phyloP scores from a whole-genome alignment of 2,113 vertebrate species.

The Lasiurus cinereus region DNA sequence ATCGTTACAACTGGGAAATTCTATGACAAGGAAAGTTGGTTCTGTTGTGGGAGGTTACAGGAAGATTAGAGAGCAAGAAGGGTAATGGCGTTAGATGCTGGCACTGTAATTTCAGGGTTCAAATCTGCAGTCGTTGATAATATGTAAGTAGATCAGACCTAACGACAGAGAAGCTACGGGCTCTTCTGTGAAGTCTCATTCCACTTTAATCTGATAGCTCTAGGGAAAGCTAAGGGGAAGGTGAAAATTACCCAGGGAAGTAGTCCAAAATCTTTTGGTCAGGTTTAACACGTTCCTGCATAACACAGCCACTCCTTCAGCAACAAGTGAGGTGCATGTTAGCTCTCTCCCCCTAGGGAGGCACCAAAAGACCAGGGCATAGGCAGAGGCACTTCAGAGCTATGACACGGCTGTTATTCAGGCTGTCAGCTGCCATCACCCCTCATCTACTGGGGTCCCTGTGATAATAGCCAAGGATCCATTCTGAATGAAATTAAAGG shows the following conservation, averaged over 20 bases:
- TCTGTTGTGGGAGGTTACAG: neutral
- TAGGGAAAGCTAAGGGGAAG: neutral
- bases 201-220: neutral
- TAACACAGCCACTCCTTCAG: conserved; percentile 88
- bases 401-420: neutral
- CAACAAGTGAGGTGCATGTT: conserved; percentile 92
- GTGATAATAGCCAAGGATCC: neutral
- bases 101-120: neutral
- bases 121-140: neutral
- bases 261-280: conserved; percentile 90
- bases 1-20: neutral
- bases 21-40: neutral
- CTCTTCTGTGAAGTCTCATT: neutral
- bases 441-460: neutral
- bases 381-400: neutral
- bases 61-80: neutral
- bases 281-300: conserved; percentile 94
- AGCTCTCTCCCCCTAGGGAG: conserved; percentile 89
- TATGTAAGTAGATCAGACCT: neutral
- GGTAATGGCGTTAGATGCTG: neutral
- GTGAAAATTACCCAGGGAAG: conserved; percentile 86
- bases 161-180: neutral
- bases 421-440: neutral
- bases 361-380: conserved; percentile 88
- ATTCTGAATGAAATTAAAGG: conserved; percentile 14